phyloP scores from a whole-genome alignment of 2,113 vertebrate species.

The Condylura cristata region DNA sequence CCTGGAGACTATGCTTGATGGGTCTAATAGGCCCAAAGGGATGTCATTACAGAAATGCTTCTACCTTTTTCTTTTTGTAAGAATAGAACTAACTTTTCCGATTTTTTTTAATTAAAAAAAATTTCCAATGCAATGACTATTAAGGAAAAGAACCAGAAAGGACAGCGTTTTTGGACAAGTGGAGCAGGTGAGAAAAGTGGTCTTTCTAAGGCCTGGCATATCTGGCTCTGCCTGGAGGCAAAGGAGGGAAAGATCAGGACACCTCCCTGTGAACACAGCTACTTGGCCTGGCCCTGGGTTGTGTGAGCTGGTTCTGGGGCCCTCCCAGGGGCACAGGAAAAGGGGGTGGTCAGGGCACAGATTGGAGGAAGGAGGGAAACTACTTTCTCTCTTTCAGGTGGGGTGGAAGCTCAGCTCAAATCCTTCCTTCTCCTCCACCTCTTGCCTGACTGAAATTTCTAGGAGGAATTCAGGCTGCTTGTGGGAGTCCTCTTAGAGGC shows the following conservation, averaged over 20 bases:
- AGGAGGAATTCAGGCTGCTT: neutral
- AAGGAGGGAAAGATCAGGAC: neutral
- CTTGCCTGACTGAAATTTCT: neutral
- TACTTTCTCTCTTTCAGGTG: neutral
- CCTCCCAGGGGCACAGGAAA: rapidly evolving
- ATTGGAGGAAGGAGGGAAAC: neutral
- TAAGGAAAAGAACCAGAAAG: neutral
- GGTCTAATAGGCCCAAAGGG: neutral
- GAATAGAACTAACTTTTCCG: neutral
- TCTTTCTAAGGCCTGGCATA: neutral
- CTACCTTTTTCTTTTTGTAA: neutral
- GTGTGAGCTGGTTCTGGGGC: neutral
- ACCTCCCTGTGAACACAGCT: rapidly evolving
- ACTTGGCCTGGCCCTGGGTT: too few species aligned
- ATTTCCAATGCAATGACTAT: neutral
- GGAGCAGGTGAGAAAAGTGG: neutral
- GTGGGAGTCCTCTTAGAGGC: neutral
- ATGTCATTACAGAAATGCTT: neutral
- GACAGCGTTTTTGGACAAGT: neutral
- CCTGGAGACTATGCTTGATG: neutral
- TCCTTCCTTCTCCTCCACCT: neutral
- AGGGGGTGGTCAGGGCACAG: rapidly evolving
- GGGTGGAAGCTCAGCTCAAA: neutral
- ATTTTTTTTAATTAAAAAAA: neutral
- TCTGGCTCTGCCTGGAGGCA: neutral